phyloP scores from a whole-genome alignment of 1,140 invertebrate genomes.

The Ganaspis sp. region DNA sequence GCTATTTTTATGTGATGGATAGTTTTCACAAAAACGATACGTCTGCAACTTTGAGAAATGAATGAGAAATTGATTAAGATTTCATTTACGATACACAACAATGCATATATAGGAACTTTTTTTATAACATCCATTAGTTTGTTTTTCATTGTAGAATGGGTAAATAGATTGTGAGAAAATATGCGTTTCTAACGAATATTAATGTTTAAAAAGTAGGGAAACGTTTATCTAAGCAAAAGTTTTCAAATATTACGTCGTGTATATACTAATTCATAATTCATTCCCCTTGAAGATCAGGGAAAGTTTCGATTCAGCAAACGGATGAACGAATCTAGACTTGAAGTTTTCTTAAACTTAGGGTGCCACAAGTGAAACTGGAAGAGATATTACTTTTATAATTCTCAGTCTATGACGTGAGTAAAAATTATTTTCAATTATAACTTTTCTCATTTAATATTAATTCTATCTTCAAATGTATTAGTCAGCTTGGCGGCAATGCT shows the following conservation, averaged over 20 bases:
- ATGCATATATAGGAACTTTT: too few species aligned
- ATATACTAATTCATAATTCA: background rate
- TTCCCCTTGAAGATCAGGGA: background rate
- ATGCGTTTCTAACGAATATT: too few species aligned
- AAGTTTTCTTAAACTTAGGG: background rate
- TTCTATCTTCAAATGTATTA: background rate
- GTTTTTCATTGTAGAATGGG: too few species aligned
- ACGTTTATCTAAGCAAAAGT: background rate
- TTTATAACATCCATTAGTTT: too few species aligned
- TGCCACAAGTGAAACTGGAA: background rate
- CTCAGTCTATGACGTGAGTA: background rate
- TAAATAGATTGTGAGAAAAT: too few species aligned
- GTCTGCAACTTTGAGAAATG: too few species aligned
- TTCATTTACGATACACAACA: too few species aligned
- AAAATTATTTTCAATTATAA: background rate
- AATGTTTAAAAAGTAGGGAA: background rate
- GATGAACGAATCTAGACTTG: background rate
- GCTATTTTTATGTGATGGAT: too few species aligned
- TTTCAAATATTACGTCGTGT: background rate
- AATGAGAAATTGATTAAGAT: too few species aligned
- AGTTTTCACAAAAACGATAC: too few species aligned
- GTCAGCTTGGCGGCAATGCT: too few species aligned
- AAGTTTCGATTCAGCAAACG: conserved; percentile 15
- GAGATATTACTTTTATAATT: background rate
- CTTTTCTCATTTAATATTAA: background rate